Base-by-base conservation (phyloP, 2,113 vertebrate species). In the Vulpes ferrilata region DNA sequence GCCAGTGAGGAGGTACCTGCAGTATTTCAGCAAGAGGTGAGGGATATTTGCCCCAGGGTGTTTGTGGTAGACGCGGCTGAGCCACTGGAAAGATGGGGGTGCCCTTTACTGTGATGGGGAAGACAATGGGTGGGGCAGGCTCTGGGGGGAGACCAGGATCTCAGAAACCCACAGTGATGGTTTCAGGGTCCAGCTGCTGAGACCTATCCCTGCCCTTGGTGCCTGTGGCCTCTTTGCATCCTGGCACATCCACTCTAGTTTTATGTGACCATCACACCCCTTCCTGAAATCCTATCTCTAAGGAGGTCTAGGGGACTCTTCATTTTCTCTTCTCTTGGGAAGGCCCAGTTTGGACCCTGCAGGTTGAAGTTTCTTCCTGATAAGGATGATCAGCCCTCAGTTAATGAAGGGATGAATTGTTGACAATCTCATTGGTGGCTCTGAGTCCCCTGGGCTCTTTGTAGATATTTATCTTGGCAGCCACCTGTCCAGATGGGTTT, bases 401-500 rank as follows among this genome's bases (percentile, higher is more conserved):
- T 74, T 30, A 97, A 0, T 0, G 53, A 89, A n/a, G 11, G n/a
- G 53, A 22, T 19, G 78, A 25, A 83, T 90, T 90, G 60, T 67
- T 85, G 95, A 87, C 96, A 97, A 87, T 90, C 93, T 86, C 69
- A 67, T 57, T 11, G 74, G 67, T 67, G 60, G 84, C 65, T 74
- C 92, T 57, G n/a, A 90, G 65, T 82, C 74, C 92, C 62, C 65
- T 71, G 93, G 85, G 65, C 81, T 73, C 74, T 11, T 62, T 71
- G 59, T 73, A 62, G 67, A 85, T 22, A 91, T 91, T 95, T 95
- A 1, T 69, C 96, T 94, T 80, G 25, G 6, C 74, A 96, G 91
- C 71, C 78, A 96, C 76, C 94, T 95, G 96, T 87, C 96, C 88
- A 84, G 80, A 95, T 51, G 80, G 5, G 4, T 22, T 86, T 76